Percentiles rank a stretch among this genome's conserved stretches.
Evolutionary conservation across 2,888 invertebrate genomes (phyloP).

Genomic region (Hirtodrosophila confusa): DNA sequence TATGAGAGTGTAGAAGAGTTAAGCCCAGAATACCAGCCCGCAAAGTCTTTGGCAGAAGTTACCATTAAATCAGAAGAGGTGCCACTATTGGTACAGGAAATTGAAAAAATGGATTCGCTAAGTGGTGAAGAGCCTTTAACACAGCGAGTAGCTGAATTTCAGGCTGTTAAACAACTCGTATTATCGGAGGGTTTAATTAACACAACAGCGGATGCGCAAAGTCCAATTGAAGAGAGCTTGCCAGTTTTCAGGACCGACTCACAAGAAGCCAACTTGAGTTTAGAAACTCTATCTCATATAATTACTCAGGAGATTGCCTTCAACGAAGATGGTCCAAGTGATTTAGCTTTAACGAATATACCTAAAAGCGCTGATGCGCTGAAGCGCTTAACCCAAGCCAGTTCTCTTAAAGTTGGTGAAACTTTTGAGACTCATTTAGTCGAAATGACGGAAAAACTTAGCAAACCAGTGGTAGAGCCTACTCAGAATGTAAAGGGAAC

Average conservation of each 20-base stretch:
- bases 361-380: slow-evolving; percentile 43
- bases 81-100: slow-evolving; percentile 76
- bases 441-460: slow-evolving; percentile 42
- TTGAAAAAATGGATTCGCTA: slow-evolving; percentile 56
- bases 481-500: slow-evolving; percentile 83
- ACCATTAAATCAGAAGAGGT: slow-evolving; percentile 80
- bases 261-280: slow-evolving; percentile 86
- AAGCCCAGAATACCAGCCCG: slow-evolving; percentile 81
- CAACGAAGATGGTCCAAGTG: slow-evolving; percentile 45
- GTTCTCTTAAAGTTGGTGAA: slow-evolving; percentile 53
- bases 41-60: slow-evolving; percentile 77
- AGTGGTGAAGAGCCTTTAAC: slow-evolving; percentile 27
- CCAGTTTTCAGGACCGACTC: slow-evolving; percentile 81
- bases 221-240: slow-evolving; percentile 87
- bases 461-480: slow-evolving; percentile 85
- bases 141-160: slow-evolving; percentile 17
- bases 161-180: slow-evolving; percentile 83
- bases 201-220: slow-evolving; percentile 87
- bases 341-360: slow-evolving; percentile 14
- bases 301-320: slow-evolving; percentile 85
- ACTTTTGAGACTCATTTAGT: slow-evolving; percentile 42
- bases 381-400: slow-evolving; percentile 29
- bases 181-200: slow-evolving; percentile 86
- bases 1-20: slow-evolving; percentile 80
- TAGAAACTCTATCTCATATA: slow-evolving; percentile 87